These are phyloP conservation scores for Drosophila nannoptera DNA, from an alignment of 1,140 invertebrate genomes.

Conservation along the genomic window DNA sequence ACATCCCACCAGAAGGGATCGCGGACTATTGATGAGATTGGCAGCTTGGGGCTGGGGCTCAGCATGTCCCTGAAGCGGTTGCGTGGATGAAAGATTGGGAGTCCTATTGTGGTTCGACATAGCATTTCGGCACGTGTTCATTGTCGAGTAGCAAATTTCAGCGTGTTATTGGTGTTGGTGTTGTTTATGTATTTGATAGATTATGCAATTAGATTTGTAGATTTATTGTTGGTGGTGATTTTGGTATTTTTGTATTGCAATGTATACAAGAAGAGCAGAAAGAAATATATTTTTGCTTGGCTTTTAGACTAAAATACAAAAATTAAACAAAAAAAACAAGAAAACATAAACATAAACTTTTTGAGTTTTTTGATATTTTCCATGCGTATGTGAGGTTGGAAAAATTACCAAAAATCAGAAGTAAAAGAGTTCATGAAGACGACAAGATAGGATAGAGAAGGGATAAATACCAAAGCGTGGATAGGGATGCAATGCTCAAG, in stretches of 20 bases:
- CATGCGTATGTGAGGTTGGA: constrained; percentile 71
- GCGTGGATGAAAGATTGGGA: constrained; percentile 84
- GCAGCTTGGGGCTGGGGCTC: constrained; percentile 87
- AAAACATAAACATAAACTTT: constrained; percentile 70
- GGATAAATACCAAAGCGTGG: constrained; percentile 35
- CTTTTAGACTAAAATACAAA: constrained; percentile 78
- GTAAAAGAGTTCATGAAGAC: constrained; percentile 4
- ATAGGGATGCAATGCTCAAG: constrained; percentile 23
- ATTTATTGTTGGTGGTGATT: constrained; percentile 48
- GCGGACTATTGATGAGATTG: constrained; percentile 87
- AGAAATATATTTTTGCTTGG: constrained; percentile 76
- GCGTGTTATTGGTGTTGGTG: constrained; percentile 33
- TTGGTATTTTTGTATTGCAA: constrained; percentile 55
- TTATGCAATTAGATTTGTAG: constrained; percentile 49
- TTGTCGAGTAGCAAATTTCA: constrained; percentile 54
- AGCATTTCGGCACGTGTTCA: constrained; percentile 39
- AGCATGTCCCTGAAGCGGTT: constrained; percentile 87
- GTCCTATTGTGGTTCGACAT: constrained; percentile 80
- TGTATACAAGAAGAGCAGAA: constrained; percentile 77
- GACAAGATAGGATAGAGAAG: constrained; percentile 11
- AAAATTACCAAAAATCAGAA: constrained; percentile 65
- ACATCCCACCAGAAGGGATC: constrained; percentile 93
- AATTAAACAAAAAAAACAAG: constrained; percentile 64
- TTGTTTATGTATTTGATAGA: constrained; percentile 31
- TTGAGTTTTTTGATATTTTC: constrained; percentile 64